Base-by-base conservation (phyloP, 1,140 invertebrate genomes). In the Telenomus remus region DNA sequence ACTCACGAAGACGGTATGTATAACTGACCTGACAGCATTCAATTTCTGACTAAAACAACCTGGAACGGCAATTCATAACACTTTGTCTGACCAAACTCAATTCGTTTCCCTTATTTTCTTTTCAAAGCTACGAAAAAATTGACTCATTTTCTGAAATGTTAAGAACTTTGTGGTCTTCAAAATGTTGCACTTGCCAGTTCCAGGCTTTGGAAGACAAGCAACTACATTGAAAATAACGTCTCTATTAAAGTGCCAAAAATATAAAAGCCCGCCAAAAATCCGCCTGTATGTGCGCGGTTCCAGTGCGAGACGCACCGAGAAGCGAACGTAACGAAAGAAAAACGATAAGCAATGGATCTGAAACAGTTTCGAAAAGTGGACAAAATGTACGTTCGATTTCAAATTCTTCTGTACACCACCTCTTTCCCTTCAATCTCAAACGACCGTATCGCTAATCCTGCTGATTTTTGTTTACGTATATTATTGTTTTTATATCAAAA, bases 1-100 rank as follows among this genome's bases (percentile, higher is more conserved):
- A 99, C 97, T 71, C 95, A 97, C 86, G 97, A 99, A 94, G 97
- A 98, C 93, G 97, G 97, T 99, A 98, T 93, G 96, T 96, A 91
- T 91, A 88, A 79, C 51, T 80, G 68, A 83, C 73, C 78, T 80
- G 69, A 81, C 74, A 65, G 71, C 81, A 79, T 78, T 60, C 44
- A 81, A 76, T 79, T 35, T 81, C 72, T 79, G 63, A 80, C 51
- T 49, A 71, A 43, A 70, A 73, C 57, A 54, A 39, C 44, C 15
- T 69, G 79, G 51, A 72, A 74, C 60, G 69, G 60, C 48, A 61
- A 53, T 68, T 77, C 51, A 14, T 53, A 69, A 64, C 78, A 78
- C 77, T 66, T 57, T 60, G 53, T 37, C 44, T 19, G 19, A 27
- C 19, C 19, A 6, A 27, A n/a, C n/a, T n/a, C n/a, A n/a, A 6